Evolutionary conservation across 2,797 vertebrate species (phyloP), one percentile per base, ranked within the genome.

Genomic region (Xerus rutilus): DNA sequence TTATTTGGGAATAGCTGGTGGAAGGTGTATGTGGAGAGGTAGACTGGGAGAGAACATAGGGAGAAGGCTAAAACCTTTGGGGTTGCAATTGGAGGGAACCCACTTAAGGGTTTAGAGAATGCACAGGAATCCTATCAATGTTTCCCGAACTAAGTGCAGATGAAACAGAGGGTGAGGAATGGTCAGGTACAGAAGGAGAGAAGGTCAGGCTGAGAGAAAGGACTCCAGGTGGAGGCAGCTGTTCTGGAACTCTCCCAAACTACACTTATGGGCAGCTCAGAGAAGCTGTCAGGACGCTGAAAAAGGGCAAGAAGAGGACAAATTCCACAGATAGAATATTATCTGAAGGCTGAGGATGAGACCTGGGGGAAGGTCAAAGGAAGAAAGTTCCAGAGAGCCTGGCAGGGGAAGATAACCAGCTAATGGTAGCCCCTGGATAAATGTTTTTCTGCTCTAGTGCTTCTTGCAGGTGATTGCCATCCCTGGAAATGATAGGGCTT

Each of bases 241-340:
- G 62, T 89, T 95, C 78, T 86, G 76, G 94, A 95, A 94, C 54
- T 52, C 23, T 91, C 72, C 82, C 73, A 95, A 92, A 32, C 21
- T 45, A 52, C 32, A 18, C 23, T 81, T 76, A 79, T 12, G 65
- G 69, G 64, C 82, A 85, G 85, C 59, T 94, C 82, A 8, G 83
- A 72, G 81, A 92, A 13, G 69, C 57, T 59, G 62, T 79, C 57
- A 47, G 89, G 7, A 43, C 76, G 59, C 64, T 20, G 62, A 15
- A 35, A 70, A 87, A 79, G 96, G 91, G 52, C 81, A 89, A 92
- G 59, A 52, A 86, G 69, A 95, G n/a, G 74, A 89, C 76, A 49
- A 70, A 74, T 43, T 91, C 54, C 87, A 91, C 21, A 39, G 52
- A 86, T 1, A 39, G 86, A 96, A 72, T 52, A 59, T 76, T 83